Conservation (phyloP, 2,113 vertebrate species). For the Columbina picui region DNA sequence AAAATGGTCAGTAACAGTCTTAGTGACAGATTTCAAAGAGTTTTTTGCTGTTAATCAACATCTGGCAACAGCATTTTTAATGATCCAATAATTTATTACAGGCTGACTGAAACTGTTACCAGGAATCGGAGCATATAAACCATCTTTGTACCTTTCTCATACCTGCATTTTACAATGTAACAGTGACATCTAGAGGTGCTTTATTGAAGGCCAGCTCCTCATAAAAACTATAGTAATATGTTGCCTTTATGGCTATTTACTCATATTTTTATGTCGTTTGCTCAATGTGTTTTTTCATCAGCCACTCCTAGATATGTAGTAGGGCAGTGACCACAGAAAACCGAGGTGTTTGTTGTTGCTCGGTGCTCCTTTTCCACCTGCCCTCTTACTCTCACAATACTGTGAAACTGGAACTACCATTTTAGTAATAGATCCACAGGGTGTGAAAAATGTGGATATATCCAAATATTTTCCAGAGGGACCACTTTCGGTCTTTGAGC, state of each 20-base stretch:
- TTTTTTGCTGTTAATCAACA: not conserved
- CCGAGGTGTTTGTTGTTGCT: not conserved
- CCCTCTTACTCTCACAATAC: not conserved
- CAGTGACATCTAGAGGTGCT: constrained; percentile 79
- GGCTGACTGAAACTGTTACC: not conserved
- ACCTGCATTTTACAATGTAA: constrained; percentile 40
- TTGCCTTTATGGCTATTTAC: not conserved
- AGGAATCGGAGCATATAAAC: accelerated
- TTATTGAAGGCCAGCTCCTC: not conserved
- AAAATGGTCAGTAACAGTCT: not conserved
- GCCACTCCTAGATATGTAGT: not conserved
- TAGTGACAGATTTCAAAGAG: not conserved
- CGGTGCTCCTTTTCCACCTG: not conserved
- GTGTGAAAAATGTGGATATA: not conserved
- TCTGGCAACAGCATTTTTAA: not conserved
- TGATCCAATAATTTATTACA: not conserved
- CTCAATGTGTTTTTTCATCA: not conserved
- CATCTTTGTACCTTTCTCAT: not conserved
- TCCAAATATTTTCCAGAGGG: not conserved
- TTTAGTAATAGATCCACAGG: not conserved
- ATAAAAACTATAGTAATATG: not conserved
- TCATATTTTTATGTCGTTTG: not conserved
- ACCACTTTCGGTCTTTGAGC: not conserved
- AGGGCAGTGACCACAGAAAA: not conserved
- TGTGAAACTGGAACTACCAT: not conserved